Percentiles rank a stretch among this genome's conserved stretches.
Evolutionary conservation across 2,888 invertebrate genomes (phyloP).

Genomic region (Druceiella hillmani): DNA sequence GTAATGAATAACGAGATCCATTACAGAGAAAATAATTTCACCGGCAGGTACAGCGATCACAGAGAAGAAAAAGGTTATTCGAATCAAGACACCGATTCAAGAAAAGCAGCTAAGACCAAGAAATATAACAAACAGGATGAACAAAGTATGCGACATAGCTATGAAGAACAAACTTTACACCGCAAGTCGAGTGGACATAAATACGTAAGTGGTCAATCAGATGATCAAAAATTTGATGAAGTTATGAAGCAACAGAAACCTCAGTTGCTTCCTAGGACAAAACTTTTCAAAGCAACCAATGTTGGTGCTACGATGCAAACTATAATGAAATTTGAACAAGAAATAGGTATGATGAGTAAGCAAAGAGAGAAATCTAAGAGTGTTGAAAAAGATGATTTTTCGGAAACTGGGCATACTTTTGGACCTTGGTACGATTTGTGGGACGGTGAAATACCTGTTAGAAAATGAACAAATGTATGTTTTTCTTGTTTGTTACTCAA

Average conservation of each 20-base stretch:
- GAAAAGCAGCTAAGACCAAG: conserved; percentile 49
- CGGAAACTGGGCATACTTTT: conserved; percentile 64
- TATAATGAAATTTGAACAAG: conserved; percentile 31
- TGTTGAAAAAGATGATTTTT: conserved; percentile 42
- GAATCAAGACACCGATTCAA: conserved; percentile 43
- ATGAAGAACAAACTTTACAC: conserved; percentile 2
- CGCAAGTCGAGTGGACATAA: conserved; percentile 9
- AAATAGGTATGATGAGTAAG: conserved; percentile 34
- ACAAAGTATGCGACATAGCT: conserved; percentile 16
- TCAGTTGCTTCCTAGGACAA: conserved; percentile 64
- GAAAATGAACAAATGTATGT: conserved; percentile 40
- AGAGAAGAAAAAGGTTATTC: conserved; percentile 30
- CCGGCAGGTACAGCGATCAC: too few species aligned
- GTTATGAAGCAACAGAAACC: conserved; percentile 48
- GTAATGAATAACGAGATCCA: too few species aligned
- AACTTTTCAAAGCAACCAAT: conserved; percentile 55
- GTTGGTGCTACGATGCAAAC: conserved; percentile 29
- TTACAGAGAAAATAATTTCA: too few species aligned
- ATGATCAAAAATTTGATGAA: conserved; percentile 53
- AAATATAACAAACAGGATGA: conserved; percentile 47
- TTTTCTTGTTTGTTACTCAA: conserved; percentile 28
- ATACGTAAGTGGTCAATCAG: conserved; percentile 36
- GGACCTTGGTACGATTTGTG: conserved; percentile 89
- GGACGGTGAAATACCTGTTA: conserved; percentile 68
- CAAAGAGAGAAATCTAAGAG: conserved; percentile 37